Conservation (phyloP, 2,113 vertebrate genomes). For the Aptenodytes patagonicus region DNA sequence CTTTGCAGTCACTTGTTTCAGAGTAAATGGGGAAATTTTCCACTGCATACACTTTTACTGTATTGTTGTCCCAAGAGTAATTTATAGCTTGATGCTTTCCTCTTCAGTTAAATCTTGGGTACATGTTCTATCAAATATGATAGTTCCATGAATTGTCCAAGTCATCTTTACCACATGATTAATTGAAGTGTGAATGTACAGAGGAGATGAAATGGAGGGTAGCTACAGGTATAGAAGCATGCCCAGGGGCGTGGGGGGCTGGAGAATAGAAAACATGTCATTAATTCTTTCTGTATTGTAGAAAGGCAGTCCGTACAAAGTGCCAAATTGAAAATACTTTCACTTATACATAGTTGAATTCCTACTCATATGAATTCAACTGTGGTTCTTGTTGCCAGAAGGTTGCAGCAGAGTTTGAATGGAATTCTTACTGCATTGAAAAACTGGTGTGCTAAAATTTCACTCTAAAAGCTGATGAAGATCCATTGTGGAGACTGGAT, state of each 20-base stretch:
- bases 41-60: not conserved
- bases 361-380: no score
- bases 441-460: not conserved
- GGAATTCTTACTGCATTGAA: not conserved
- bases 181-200: not conserved
- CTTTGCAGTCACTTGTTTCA: not conserved
- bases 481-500: not conserved
- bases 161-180: not conserved
- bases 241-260: fast-evolving
- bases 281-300: not conserved
- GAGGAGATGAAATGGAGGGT: not conserved
- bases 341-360: no score
- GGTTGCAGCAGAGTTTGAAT: not conserved
- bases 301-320: not conserved
- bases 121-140: not conserved
- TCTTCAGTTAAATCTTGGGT: not conserved
- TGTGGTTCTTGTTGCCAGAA: not conserved
- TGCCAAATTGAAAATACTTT: not conserved
- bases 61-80: not conserved
- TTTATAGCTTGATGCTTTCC: not conserved
- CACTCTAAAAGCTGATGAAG: not conserved
- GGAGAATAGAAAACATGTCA: not conserved
- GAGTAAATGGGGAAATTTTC: not conserved
- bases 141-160: not conserved
- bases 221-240: not conserved